Evolutionary conservation across 1,140 invertebrate species (phyloP), one percentile per base, ranked within the genome.

Genomic region (Littorina saxatilis): DNA sequence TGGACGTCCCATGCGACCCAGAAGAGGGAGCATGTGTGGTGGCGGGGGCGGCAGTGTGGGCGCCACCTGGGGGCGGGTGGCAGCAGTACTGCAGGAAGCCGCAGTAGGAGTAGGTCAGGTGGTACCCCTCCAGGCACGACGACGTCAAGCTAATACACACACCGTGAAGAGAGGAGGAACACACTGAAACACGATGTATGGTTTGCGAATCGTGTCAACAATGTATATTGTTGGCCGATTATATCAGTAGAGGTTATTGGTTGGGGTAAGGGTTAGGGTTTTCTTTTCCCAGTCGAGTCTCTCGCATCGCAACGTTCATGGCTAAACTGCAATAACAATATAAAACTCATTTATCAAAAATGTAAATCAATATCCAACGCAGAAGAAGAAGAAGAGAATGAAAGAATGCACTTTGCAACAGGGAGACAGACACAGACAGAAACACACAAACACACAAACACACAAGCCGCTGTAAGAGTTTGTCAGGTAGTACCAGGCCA

Each of bases 71-170:
- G 2, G 43, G 29, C 4, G 43, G 80, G 77, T 79, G 79, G 78
- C 87, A 88, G 72, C 87, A 88, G 17, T 82, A 73, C 73, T 88
- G 74, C 35, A 86, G 77, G 32, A 87, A 84, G 1, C 85, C 86
- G 70, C 87, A 88, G 74, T 85, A 82, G 61, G 80, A 87, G 43
- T 82, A 77, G 15, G 79, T 81, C 23, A 86, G 83, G 1, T 75
- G 47, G 55, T 87, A 77, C 43, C 87, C 86, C 23, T 81, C 35
- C 13, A 80, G 50, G 73, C 87, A 87, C 7, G 20, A 52, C 23
- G 79, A 73, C 27, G 76, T 61, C 9, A 79, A 47, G 29, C 81
- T 75, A n/a, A 63, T 76, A 47, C 81, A 84, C 1, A 84, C 35
- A 17, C 66, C 66, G 7, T 37, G 40, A 11, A 72, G 43, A 0